Base-by-base conservation (phyloP, 2,888 invertebrate species). In the Opisthograptis luteolata region DNA sequence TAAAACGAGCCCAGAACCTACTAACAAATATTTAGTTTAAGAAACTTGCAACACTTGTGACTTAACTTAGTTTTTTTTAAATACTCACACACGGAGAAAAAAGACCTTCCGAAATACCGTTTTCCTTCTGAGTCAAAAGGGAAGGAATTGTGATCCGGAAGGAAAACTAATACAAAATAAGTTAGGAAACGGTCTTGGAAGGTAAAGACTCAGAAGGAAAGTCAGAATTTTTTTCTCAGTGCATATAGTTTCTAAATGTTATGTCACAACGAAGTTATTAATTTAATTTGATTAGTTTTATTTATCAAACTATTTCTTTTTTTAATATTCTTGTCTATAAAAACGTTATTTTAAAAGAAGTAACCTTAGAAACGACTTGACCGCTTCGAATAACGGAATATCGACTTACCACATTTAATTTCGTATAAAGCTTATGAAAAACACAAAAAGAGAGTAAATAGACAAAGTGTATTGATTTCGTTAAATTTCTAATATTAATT, bases 341-440 rank as follows among this genome's bases (percentile, higher is more conserved):
- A 44, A 57, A 59, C 60, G 64, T 71, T 68, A 69, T 76, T 73
- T 64, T 57, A 67, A 71, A 67, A 64, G 30, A 57, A 64, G 20
- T 55, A 68, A 70, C 62, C 65, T 58, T 58, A 73, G 70, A 69
- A 73, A 44, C 28, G 53, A 68, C 74, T 64, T 32, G 40, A 50
- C 12, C 39, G 88, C 88, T 81, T 81, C 70, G 82, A 71, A 83
- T 55, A 79, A 87, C 57, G 88, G 87, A 72, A 43, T 67, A 81
- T 62, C 73, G 87, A 87, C 80, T 64, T 48, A 73, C 74, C 61
- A 49, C 48, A 74, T 83, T 81, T 72, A 71, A 80, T 85, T 83
- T 66, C 59, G 62, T 72, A 73, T 67, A 72, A 66, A 73, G 66
- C 63, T 64, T 24, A 51, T 35, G 70, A 73, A 69, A 58, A 70